These are phyloP conservation scores for Erebia palarica DNA, from an alignment of 2,888 invertebrate genomes.

Conservation along the genomic window DNA sequence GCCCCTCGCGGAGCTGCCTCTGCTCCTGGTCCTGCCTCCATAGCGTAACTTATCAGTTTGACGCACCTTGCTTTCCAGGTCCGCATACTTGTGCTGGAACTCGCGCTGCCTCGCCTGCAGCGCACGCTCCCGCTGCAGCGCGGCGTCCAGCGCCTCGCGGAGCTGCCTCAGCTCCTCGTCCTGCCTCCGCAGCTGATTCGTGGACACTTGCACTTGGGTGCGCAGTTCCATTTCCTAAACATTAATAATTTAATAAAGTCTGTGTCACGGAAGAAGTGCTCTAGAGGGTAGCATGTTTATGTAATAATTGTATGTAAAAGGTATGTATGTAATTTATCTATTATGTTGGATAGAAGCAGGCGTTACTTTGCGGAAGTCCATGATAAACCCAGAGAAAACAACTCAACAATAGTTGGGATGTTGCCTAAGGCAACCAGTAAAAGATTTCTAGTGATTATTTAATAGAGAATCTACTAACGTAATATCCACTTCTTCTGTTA, in stretches of 20 bases:
- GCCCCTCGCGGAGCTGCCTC: too few relatives aligned
- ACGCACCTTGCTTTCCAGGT: conserved; percentile 83
- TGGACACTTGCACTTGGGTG: conserved; percentile 95
- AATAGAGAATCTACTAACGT: too few relatives aligned
- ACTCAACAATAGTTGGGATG: too few relatives aligned
- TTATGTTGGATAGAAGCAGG: too few relatives aligned
- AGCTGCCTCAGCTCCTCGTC: conserved; percentile 95
- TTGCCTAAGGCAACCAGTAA: too few relatives aligned
- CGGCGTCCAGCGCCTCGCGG: conserved; percentile 89
- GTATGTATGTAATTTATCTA: too few relatives aligned
- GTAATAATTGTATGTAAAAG: too few relatives aligned
- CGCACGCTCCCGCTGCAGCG: conserved; percentile 88
- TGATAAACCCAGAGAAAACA: background rate
- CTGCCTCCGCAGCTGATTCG: conserved; percentile 93
- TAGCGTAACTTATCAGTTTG: conserved; percentile 55
- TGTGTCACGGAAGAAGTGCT: too few relatives aligned
- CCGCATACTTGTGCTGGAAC: conserved; percentile 87
- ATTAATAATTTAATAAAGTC: background rate
- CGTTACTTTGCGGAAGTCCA: too few relatives aligned
- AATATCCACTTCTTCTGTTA: too few relatives aligned
- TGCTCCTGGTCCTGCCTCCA: conserved; percentile 88
- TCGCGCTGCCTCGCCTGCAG: conserved; percentile 90
- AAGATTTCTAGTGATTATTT: too few relatives aligned
- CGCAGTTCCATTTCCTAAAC: conserved; percentile 95
- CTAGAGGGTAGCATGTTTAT: too few relatives aligned